Base-by-base conservation (phyloP, 2,888 invertebrate genomes). In the Nebria salina region DNA sequence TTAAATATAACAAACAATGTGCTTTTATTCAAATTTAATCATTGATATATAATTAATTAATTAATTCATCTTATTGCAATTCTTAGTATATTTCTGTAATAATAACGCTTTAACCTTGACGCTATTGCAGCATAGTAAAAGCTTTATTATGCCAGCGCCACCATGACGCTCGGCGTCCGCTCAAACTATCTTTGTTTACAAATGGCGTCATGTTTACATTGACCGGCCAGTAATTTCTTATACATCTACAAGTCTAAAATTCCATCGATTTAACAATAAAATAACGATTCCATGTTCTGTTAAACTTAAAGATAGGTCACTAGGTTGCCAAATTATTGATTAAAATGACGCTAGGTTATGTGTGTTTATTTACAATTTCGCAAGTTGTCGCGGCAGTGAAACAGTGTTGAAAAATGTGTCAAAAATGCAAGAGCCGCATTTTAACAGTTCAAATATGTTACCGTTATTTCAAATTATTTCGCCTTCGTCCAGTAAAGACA, bases 381-480 rank as follows among this genome's bases (percentile, higher is more conserved):
- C 2, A 79, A 65, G 66, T 26, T 20, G 7, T 11, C 43, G 8
- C 43, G 6, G 3, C n/a, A 74, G 15, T 75, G 20, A 64, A 66
- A 42, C 42, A 77, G 41, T 72, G 25, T 76, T 15, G 70, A 75
- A 34, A 34, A 76, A 81, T 75, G 76, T 34, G 41, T 42, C 42
- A 20, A 76, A 13, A 41, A 76, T 76, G 76, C 76, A 75, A 25
- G 75, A 70, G 42, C 15, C n/a, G 43, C 42, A 43, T 76, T 81
- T 76, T 72, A 72, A 81, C 75, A 72, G 72, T 9, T 76, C 75
- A 26, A 72, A 76, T 75, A 83, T 84, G 84, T 83, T 85, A 84
- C 85, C 85, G 82, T 79, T 84, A 34, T 84, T 85, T 75, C 84
- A 84, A 81, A 83, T 85, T 82, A 81, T 83, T 41, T 72, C 85